Conservation (phyloP, 2,888 invertebrate genomes). For the Leptinotarsa tumamoca region DNA sequence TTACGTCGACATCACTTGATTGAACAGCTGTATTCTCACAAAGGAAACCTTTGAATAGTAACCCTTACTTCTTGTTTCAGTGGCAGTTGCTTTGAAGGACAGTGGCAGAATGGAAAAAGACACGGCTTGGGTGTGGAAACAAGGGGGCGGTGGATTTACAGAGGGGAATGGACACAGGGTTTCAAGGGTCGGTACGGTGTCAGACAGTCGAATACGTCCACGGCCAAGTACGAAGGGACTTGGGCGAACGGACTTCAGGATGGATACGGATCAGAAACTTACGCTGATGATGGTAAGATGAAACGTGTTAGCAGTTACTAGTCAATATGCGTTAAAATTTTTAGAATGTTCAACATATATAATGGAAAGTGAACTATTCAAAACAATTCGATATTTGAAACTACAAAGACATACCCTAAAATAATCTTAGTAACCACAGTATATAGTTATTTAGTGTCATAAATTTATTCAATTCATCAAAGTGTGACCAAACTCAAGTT, state of each 20-base stretch:
- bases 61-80: constrained; percentile 66
- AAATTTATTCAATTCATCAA: too few relatives aligned
- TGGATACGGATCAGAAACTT: constrained; percentile 99
- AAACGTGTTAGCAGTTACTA: neutral
- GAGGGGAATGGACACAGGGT: constrained; percentile 98
- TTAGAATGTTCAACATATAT: neutral
- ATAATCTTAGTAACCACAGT: too few relatives aligned
- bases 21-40: too few relatives aligned
- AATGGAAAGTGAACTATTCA: too few relatives aligned
- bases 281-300: constrained; percentile 97
- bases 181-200: constrained; percentile 99
- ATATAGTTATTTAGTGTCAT: too few relatives aligned
- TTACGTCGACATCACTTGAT: too few relatives aligned
- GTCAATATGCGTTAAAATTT: neutral
- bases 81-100: constrained; percentile 96
- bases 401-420: too few relatives aligned
- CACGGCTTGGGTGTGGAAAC: constrained; percentile 98
- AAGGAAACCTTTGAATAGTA: too few relatives aligned
- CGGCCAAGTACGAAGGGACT: constrained; percentile 96
- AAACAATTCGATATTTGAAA: too few relatives aligned
- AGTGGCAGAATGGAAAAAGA: constrained; percentile 99
- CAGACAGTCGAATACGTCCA: constrained; percentile 93
- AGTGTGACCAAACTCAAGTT: too few relatives aligned
- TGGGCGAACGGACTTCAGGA: constrained; percentile 99
- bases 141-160: constrained; percentile 96